These are phyloP conservation scores for Haliclystus octoradiatus DNA, from an alignment of 30 jellyfish, hydroid and myxozoan genomes.

Conservation along the genomic window DNA sequence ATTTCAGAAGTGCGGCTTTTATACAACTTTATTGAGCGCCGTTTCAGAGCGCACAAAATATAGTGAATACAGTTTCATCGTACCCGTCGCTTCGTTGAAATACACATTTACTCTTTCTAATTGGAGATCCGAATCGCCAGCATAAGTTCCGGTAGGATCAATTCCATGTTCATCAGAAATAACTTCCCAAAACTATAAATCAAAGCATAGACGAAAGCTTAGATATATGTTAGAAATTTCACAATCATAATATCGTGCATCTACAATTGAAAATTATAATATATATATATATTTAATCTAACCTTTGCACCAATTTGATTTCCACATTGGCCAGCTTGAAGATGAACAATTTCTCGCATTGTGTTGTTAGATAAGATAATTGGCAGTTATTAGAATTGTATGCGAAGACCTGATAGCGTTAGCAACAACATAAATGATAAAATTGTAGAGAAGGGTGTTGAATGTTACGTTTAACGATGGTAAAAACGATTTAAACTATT, in stretches of 20 bases:
- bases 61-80: background rate
- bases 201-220: background rate
- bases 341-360: conserved; percentile 98
- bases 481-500: too few species aligned
- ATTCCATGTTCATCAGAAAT: conserved; percentile 98
- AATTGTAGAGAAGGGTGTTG: too few species aligned
- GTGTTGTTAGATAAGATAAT: conserved; percentile 21
- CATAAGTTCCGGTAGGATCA: conserved; percentile 98
- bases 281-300: background rate
- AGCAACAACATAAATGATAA: too few species aligned
- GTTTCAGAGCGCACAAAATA: too few species aligned
- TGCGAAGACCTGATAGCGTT: too few species aligned
- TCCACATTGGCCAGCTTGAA: conserved; percentile 99
- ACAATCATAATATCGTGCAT: background rate
- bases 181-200: conserved; percentile 88
- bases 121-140: conserved; percentile 95
- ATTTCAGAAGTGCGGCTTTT: too few species aligned
- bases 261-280: background rate
- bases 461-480: too few species aligned
- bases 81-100: conserved; percentile 80
- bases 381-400: too few species aligned
- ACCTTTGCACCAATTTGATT: conserved; percentile 99
- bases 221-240: background rate
- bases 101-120: conserved; percentile 92
- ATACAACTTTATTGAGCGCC: too few species aligned